phyloP scores from a whole-genome alignment of 2,797 vertebrate species.

The Phrynocephalus forsythii region DNA sequence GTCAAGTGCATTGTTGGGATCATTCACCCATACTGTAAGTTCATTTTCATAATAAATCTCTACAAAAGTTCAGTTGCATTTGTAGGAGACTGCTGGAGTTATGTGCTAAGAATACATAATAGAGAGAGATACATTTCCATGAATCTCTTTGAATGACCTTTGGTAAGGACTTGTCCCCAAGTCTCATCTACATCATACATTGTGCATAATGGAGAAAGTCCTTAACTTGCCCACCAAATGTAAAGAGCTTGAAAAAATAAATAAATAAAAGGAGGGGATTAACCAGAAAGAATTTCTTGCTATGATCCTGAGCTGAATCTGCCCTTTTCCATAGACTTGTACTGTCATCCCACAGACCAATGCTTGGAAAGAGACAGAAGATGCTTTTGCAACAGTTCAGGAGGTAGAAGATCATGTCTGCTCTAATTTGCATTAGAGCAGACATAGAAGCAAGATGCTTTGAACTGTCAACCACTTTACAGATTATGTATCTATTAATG shows the following conservation, averaged over 20 bases:
- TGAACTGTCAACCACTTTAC: not conserved
- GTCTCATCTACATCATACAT: not conserved
- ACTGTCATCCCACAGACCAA: slow-evolving; percentile 23
- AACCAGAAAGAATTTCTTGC: slow-evolving; percentile 50
- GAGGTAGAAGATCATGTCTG: not conserved
- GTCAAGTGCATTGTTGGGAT: too few species aligned
- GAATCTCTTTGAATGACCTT: too few species aligned
- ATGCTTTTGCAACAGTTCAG: slow-evolving; percentile 14
- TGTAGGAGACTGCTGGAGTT: too few species aligned
- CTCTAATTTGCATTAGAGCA: slow-evolving; percentile 32
- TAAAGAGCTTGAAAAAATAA: slow-evolving; percentile 34
- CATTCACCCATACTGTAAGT: too few species aligned
- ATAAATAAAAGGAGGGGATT: not conserved
- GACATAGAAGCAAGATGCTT: not conserved
- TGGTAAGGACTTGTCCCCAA: not conserved
- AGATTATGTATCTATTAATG: not conserved
- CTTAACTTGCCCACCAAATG: slow-evolving; percentile 50
- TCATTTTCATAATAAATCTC: too few species aligned
- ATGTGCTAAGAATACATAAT: too few species aligned
- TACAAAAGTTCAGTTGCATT: too few species aligned
- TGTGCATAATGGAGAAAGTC: not conserved
- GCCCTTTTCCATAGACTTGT: slow-evolving; percentile 22
- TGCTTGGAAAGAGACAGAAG: slow-evolving; percentile 38
- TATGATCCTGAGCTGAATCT: slow-evolving; percentile 47
- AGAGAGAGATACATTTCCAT: too few species aligned